phyloP scores from a whole-genome alignment of 2,888 invertebrate genomes.

The Athripsodes cinereus region DNA sequence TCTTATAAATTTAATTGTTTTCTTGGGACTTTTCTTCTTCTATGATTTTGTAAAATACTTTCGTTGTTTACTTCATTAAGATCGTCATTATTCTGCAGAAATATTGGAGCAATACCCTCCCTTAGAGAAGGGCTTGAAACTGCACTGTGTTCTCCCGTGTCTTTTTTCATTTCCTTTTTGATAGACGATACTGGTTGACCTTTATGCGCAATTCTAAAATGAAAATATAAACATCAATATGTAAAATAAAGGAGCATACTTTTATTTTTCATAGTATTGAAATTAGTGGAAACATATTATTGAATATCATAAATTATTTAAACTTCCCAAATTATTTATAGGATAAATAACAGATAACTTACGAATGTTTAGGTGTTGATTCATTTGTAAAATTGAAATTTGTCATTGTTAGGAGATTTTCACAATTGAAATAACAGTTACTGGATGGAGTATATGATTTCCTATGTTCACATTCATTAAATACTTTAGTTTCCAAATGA shows the following conservation, averaged over 20 bases:
- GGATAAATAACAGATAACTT: not conserved
- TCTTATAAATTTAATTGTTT: not conserved
- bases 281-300: not conserved
- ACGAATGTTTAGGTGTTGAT: not conserved
- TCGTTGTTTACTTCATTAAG: not conserved
- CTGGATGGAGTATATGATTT: conserved; percentile 5
- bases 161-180: not conserved
- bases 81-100: not conserved
- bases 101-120: not conserved
- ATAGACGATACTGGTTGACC: not conserved
- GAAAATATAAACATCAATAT: not conserved
- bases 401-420: not conserved
- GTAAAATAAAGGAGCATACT: not conserved
- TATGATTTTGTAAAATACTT: not conserved
- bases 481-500: conserved; percentile 34
- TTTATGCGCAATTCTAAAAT: not conserved
- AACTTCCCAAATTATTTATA: too few relatives aligned
- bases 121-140: not conserved
- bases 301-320: not conserved
- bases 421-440: conserved; percentile 5
- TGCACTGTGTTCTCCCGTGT: not conserved
- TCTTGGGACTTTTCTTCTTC: not conserved
- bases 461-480: conserved; percentile 29
- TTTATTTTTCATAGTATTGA: not conserved
- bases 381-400: not conserved